A percentile compares a stretch with the other conserved stretches of the same genome.
Conservation (phyloP, 2,113 vertebrate genomes). For the Alexandromys fortis region DNA sequence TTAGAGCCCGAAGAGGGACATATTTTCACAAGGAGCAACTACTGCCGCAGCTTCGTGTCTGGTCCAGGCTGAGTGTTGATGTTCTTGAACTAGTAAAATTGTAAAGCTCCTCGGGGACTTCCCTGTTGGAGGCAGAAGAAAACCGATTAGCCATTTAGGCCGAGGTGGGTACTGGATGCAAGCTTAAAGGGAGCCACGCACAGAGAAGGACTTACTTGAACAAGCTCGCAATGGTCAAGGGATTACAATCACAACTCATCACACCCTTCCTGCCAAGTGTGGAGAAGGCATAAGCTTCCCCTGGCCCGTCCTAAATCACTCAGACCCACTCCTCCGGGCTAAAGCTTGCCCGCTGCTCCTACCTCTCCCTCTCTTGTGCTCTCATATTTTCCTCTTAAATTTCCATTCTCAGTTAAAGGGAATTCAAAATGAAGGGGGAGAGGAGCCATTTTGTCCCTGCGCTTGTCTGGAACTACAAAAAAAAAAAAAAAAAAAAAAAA, state of each 20-base stretch:
- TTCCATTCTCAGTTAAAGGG: slow-evolving; percentile 43
- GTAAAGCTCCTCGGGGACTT: slow-evolving; percentile 69
- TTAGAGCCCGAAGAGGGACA: slow-evolving; percentile 63
- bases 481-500: no score
- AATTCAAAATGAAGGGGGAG: neutral
- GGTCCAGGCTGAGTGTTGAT: slow-evolving; percentile 58
- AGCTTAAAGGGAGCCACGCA: slow-evolving; percentile 52
- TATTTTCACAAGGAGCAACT: slow-evolving; percentile 69
- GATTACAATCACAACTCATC: slow-evolving; percentile 63
- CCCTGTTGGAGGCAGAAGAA: slow-evolving; percentile 65
- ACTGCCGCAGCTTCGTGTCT: neutral
- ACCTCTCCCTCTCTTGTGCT: neutral
- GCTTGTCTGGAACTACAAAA: neutral
- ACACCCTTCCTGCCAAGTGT: slow-evolving; percentile 69
- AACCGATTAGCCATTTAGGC: slow-evolving; percentile 70
- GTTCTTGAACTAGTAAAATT: slow-evolving; percentile 61
- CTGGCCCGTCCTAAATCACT: slow-evolving; percentile 68
- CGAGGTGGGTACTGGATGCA: slow-evolving; percentile 2
- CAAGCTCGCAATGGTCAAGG: slow-evolving; percentile 55
- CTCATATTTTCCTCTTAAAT: slow-evolving; percentile 46
- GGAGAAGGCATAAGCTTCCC: slow-evolving; percentile 58
- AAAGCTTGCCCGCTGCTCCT: neutral
- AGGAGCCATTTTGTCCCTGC: neutral
- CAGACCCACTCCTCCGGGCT: slow-evolving; percentile 49
- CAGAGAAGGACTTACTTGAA: slow-evolving; percentile 60